These are phyloP conservation scores for Hipparchia semele DNA, from an alignment of 2,888 invertebrate genomes.

Conservation along the genomic window DNA sequence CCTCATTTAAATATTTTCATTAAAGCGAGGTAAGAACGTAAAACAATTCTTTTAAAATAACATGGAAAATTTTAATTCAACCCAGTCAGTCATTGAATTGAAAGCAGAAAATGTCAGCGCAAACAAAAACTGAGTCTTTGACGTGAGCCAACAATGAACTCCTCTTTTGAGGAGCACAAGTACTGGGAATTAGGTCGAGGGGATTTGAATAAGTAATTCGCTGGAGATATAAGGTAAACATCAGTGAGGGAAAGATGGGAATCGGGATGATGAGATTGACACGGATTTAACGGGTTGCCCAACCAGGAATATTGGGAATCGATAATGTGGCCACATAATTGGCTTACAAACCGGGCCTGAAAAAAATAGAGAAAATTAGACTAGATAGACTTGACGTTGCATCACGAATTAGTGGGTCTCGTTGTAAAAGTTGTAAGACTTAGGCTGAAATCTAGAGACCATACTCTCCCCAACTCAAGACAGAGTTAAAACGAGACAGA, in stretches of 20 bases:
- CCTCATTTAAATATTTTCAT: not conserved
- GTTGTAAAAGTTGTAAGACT: no score
- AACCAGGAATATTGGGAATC: conserved; percentile 50
- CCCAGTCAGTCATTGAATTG: conserved; percentile 24
- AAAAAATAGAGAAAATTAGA: not conserved
- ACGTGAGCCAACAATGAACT: conserved; percentile 39
- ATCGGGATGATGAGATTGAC: conserved; percentile 53
- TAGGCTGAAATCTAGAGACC: no score
- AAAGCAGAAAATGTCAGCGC: conserved; percentile 34
- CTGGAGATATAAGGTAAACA: conserved; percentile 58
- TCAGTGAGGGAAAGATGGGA: conserved; percentile 45
- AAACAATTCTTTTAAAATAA: conserved; percentile 9
- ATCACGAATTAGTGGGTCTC: no score
- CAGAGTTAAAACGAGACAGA: no score
- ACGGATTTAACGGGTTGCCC: conserved; percentile 50
- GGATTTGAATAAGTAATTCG: conserved; percentile 64
- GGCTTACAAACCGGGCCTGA: not conserved
- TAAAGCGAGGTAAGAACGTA: not conserved
- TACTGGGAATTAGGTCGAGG: conserved; percentile 51
- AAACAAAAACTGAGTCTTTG: conserved; percentile 32
- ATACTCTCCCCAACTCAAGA: no score
- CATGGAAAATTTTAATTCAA: conserved; percentile 28
- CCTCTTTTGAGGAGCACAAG: conserved; percentile 37
- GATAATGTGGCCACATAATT: conserved; percentile 42
- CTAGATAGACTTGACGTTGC: not conserved